A percentile compares a stretch with the other conserved stretches of the same genome.
These are phyloP conservation scores for Dasypolia templi DNA, from an alignment of 2,888 invertebrate species.

Conservation along the genomic window DNA sequence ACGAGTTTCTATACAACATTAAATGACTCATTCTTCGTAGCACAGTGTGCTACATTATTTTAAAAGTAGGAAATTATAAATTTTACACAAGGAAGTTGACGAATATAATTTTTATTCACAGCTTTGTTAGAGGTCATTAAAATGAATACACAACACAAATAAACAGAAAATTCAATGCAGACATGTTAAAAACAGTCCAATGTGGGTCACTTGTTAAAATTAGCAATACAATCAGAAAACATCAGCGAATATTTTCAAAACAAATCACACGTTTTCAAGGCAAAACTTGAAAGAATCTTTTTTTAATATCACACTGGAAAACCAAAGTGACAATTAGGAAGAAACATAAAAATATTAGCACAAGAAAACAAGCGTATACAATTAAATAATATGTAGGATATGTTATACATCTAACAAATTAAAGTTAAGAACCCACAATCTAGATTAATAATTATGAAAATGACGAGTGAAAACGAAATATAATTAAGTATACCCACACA, in stretches of 20 bases:
- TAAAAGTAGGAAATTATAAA: neutral
- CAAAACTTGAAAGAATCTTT: slow-evolving; percentile 27
- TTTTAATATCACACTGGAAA: slow-evolving; percentile 32
- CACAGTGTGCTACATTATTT: slow-evolving; percentile 23
- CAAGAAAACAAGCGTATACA: slow-evolving; percentile 33
- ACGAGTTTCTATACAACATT: neutral
- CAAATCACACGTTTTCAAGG: slow-evolving; percentile 52
- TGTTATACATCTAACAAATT: slow-evolving; percentile 22
- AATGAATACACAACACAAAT: slow-evolving; percentile 41
- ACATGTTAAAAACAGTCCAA: slow-evolving; percentile 45
- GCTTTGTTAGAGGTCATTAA: slow-evolving; percentile 39
- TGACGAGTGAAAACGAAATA: slow-evolving; percentile 10
- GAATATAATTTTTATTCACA: slow-evolving; percentile 5
- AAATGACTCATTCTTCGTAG: slow-evolving; percentile 16
- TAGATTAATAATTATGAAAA: slow-evolving; percentile 40
- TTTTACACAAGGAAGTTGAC: slow-evolving; percentile 24
- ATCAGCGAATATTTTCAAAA: slow-evolving; percentile 49
- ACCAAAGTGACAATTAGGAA: slow-evolving; percentile 42
- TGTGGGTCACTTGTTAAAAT: slow-evolving; percentile 57
- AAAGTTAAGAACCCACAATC: slow-evolving; percentile 14
- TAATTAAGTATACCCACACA: slow-evolving; percentile 2
- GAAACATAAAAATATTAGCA: slow-evolving; percentile 47
- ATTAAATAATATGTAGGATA: slow-evolving; percentile 33
- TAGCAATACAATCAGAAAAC: slow-evolving; percentile 47
- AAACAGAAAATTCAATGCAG: slow-evolving; percentile 28